Percentiles rank a stretch among this genome's conserved stretches.
phyloP scores from a whole-genome alignment of 2,113 vertebrate species.

The Sapajus apella region DNA sequence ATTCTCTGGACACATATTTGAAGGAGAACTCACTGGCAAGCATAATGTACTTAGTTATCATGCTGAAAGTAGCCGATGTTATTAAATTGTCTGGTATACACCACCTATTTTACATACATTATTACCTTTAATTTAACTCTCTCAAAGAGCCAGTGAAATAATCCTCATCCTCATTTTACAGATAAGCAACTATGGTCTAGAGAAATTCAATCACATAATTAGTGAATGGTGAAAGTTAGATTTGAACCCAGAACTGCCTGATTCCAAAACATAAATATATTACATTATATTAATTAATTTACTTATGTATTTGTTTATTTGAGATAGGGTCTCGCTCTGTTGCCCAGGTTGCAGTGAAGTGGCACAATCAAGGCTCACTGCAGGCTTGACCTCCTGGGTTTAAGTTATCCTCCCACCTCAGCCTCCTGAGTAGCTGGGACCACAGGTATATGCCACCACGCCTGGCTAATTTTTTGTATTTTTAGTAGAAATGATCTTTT shows the following conservation, averaged over 20 bases:
- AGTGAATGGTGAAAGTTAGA: background rate
- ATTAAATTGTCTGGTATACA: background rate
- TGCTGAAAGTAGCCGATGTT: background rate
- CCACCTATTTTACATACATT: background rate
- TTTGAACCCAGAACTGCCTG: background rate
- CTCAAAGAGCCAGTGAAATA: background rate
- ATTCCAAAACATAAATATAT: background rate
- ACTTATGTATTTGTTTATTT: no score
- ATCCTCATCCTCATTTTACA: background rate
- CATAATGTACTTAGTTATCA: background rate
- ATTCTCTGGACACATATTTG: background rate
- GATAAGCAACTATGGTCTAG: background rate
- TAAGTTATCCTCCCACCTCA: no score
- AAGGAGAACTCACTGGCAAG: background rate
- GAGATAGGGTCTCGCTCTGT: no score
- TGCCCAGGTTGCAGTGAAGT: no score
- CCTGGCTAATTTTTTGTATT: no score
- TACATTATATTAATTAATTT: background rate
- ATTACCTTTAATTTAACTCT: conserved; percentile 5
- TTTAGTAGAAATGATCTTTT: no score
- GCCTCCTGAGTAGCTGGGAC: no score
- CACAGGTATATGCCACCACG: no score
- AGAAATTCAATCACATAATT: background rate
- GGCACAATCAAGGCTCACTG: no score
- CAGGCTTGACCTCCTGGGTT: no score